Conservation (phyloP, 2,888 invertebrate genomes). For the Caenorhabditis becei region DNA sequence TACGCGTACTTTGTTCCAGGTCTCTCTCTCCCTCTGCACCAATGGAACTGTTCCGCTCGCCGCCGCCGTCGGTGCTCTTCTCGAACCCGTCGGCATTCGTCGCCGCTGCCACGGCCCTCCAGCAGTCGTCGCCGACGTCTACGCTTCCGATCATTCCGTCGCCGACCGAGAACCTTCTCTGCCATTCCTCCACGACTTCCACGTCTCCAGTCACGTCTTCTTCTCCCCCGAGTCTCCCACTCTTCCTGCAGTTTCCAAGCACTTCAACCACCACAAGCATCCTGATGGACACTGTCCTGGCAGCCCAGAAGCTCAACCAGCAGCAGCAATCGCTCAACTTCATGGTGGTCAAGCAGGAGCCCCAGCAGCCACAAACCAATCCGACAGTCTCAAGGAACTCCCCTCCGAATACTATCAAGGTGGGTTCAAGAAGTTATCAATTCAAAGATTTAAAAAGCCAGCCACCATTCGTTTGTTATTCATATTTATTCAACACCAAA, state of each 20-base stretch:
- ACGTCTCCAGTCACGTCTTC: conserved; percentile 48
- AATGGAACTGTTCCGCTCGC: conserved; percentile 51
- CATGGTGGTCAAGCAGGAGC: conserved; percentile 26
- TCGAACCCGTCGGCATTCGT: conserved; percentile 17
- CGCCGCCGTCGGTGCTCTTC: conserved; percentile 45
- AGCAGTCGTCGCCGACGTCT: conserved; percentile 44
- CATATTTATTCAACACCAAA: too few species aligned
- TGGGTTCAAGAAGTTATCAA: not conserved
- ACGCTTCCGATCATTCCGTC: conserved; percentile 42
- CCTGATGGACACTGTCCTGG: conserved; percentile 60
- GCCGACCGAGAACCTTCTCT: conserved; percentile 21
- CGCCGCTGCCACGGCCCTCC: conserved; percentile 31
- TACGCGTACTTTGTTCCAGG: conserved; percentile 40
- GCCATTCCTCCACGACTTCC: conserved; percentile 2
- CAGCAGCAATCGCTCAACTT: conserved; percentile 27
- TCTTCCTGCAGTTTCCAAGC: conserved; percentile 51
- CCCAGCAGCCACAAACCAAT: conserved; percentile 23
- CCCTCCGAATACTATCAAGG: conserved; percentile 41
- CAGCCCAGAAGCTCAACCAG: conserved; percentile 55
- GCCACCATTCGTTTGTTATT: too few species aligned
- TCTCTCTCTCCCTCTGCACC: conserved; percentile 4
- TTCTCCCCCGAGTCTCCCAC: conserved; percentile 33
- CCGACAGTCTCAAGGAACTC: conserved; percentile 12
- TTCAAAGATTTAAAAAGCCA: too few species aligned
- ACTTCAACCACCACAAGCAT: conserved; percentile 58